Evolutionary conservation across 2,888 invertebrate species (phyloP), one percentile per base, ranked within the genome.

Genomic region (Nineta flava): DNA sequence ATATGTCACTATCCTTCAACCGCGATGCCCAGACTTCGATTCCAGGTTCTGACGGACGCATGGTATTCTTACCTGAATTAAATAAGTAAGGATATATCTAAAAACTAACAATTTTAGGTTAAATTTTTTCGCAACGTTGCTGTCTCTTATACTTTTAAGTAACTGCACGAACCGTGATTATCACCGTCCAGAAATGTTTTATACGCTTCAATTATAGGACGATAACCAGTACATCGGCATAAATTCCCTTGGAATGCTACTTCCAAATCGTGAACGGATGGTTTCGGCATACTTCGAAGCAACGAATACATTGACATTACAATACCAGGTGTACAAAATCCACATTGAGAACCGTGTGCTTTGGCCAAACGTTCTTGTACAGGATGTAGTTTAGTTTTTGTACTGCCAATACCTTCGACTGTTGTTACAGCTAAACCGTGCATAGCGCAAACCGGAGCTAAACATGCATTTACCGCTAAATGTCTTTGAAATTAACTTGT

Each of bases 271-370:
- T 75, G 66, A 73, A 86, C 82, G 0, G 75, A 71, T 4, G 93
- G 87, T 59, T 76, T 74, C 0, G 77, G 73, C 41, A 77, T 76
- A 57, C 76, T 84, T 59, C 95, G 71, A 0, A 95, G 68, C 42
- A 95, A 69, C 0, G 91, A 74, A 60, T 94, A 95, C 91, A 95
- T 92, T 1, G 94, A 93, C 95, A 96, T 96, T 0, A 96, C 88
- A 53, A 96, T 91, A 21, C 95, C 95, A 0, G 94, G 94, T 0
- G 94, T 94, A 59, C 93, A 94, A 64, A 91, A 94, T 1, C 94
- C 94, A 62, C 95, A 95, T 65, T 95, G 95, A 0, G 93, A 88
- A 0, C 95, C 95, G 61, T 95, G 93, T 0, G 88, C 77, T 68
- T 86, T 86, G 0, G 91, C 91, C 55, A 94, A 76, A 55, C 90